These are phyloP conservation scores for Scaptomyza graminum DNA, from an alignment of 1,140 invertebrate genomes.

Conservation along the genomic window DNA sequence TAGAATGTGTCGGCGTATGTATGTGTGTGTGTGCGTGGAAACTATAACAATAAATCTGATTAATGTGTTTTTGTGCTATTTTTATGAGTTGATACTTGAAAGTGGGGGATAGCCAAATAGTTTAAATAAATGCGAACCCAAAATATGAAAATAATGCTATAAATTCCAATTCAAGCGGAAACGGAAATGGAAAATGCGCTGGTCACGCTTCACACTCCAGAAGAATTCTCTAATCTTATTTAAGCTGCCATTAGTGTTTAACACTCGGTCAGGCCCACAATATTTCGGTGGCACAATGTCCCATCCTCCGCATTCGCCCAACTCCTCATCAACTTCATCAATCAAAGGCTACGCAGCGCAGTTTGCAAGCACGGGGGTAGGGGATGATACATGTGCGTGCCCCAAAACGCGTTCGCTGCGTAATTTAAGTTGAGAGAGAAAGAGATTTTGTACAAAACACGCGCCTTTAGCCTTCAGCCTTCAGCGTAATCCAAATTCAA, in stretches of 20 bases:
- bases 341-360: conserved; percentile 60
- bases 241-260: conserved; percentile 80
- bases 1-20: conserved; percentile 23
- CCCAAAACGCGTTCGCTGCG: conserved; percentile 43
- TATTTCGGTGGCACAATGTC: not conserved
- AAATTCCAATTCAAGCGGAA: conserved; percentile 59
- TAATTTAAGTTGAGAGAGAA: conserved; percentile 61
- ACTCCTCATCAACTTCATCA: conserved; percentile 59
- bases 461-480: conserved; percentile 30
- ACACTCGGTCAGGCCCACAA: conserved; percentile 45
- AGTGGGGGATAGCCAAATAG: conserved; percentile 48
- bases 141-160: conserved; percentile 36
- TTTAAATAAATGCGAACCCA: conserved; percentile 69
- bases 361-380: conserved; percentile 23
- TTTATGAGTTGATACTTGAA: conserved; percentile 76
- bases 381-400: conserved; percentile 46
- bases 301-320: conserved; percentile 7
- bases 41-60: conserved; percentile 78
- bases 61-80: conserved; percentile 79
- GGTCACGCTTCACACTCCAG: conserved; percentile 55
- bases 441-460: conserved; percentile 69
- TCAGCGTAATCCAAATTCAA: conserved; percentile 22
- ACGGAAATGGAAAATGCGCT: conserved; percentile 64
- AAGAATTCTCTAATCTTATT: conserved; percentile 68
- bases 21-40: conserved; percentile 11